These are phyloP conservation scores for Nycteola revayana DNA, from an alignment of 2,888 invertebrate genomes.

Conservation along the genomic window DNA sequence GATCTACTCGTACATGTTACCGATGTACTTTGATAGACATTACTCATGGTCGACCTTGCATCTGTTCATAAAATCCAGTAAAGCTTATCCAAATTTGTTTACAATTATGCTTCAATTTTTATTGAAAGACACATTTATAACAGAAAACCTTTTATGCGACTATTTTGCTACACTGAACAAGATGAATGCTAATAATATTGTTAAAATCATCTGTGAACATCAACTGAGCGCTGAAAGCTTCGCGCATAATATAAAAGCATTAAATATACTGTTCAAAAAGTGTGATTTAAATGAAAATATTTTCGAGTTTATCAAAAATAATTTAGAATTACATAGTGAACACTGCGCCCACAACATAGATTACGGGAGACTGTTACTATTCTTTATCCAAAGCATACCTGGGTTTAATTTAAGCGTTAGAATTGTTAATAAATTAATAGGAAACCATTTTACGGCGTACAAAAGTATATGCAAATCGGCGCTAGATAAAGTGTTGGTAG, in stretches of 20 bases:
- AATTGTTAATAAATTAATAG: slow-evolving; percentile 3
- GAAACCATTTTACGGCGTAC: slow-evolving; percentile 10
- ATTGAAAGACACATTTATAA: slow-evolving; percentile 2
- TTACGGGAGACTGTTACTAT: slow-evolving; percentile 12
- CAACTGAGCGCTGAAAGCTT: slow-evolving; percentile 5
- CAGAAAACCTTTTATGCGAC: slow-evolving; percentile 13
- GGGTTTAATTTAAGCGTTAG: slow-evolving; percentile 6
- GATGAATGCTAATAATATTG: slow-evolving; percentile 4
- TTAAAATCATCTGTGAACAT: slow-evolving; percentile 4
- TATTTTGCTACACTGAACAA: slow-evolving; percentile 10
- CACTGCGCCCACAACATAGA: slow-evolving; percentile 9
- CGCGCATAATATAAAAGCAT: slow-evolving; percentile 1
- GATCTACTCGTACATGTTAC: slow-evolving; percentile 12
- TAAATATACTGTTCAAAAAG: slow-evolving; percentile 14
- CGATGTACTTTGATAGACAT: slow-evolving; percentile 4
- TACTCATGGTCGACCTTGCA: slow-evolving; percentile 20
- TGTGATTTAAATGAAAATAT: slow-evolving; percentile 2
- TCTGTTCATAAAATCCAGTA: slow-evolving; percentile 18
- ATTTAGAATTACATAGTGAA: background rate
- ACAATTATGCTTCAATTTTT: slow-evolving; percentile 1
- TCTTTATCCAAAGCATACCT: slow-evolving; percentile 11
- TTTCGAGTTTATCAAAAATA: slow-evolving; percentile 4
- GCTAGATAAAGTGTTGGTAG: no score
- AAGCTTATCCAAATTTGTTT: slow-evolving; percentile 10
- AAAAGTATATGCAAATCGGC: slow-evolving; percentile 9